Evolutionary conservation across 2,113 vertebrate genomes (phyloP).

Genomic region (Sorex araneus): DNA sequence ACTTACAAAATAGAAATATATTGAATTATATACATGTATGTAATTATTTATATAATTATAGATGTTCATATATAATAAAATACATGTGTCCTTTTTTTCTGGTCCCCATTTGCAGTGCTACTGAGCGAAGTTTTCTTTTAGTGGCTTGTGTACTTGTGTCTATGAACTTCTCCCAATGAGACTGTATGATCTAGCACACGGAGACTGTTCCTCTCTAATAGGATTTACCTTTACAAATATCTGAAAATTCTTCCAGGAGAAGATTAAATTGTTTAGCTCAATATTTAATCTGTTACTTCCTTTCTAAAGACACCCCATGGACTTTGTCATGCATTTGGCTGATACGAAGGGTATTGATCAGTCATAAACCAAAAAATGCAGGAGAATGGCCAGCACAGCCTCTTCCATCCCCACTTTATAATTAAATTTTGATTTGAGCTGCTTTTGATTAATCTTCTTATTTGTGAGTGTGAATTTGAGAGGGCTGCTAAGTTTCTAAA

Average conservation of each 20-base stretch:
- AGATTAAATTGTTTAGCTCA: conserved; percentile 92
- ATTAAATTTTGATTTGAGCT: conserved; percentile 92
- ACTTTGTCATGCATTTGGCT: conserved; percentile 88
- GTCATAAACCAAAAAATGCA: conserved; percentile 87
- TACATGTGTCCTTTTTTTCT: conserved; percentile 22
- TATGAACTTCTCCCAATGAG: conserved; percentile 85
- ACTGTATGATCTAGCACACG: conserved; percentile 79
- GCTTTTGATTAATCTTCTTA: conserved; percentile 92
- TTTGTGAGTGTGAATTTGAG: conserved; percentile 90
- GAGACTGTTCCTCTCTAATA: conserved; percentile 87
- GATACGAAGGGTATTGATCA: conserved; percentile 89
- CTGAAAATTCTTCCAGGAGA: conserved; percentile 89
- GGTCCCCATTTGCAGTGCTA: conserved; percentile 78
- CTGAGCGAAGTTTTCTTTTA: conserved; percentile 86
- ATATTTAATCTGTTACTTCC: conserved; percentile 93
- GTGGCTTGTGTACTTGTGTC: conserved; percentile 85
- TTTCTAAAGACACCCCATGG: conserved; percentile 90
- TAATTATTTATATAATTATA: background rate
- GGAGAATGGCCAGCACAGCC: conserved; percentile 84
- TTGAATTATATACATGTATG: background rate
- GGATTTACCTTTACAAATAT: conserved; percentile 91
- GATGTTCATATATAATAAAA: background rate
- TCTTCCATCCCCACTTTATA: conserved; percentile 87
- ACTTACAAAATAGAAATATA: conserved; percentile 51
- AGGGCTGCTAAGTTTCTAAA: conserved; percentile 88